Conservation (phyloP, 1,140 invertebrate genomes). For the Steinernema feltiae region DNA sequence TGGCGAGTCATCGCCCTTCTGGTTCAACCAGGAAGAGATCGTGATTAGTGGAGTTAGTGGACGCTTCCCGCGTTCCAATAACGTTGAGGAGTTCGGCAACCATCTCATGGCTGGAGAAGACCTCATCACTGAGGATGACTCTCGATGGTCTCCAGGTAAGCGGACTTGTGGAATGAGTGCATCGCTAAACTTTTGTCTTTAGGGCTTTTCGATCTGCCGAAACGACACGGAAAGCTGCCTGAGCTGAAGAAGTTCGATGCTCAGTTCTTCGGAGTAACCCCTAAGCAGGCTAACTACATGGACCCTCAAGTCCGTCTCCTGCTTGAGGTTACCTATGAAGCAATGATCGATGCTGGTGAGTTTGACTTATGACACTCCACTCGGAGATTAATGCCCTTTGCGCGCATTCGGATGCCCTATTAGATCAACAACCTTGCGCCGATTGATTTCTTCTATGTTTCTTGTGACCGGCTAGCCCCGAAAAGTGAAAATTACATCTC, state of each 20-base stretch:
- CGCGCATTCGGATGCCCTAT: too few species aligned
- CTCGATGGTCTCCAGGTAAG: slow-evolving; percentile 67
- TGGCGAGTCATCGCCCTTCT: slow-evolving; percentile 41
- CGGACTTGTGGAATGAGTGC: not conserved
- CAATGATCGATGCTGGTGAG: slow-evolving; percentile 81
- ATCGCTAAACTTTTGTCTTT: slow-evolving; percentile 20
- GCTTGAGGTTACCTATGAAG: slow-evolving; percentile 86
- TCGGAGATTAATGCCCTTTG: not conserved
- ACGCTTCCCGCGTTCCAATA: slow-evolving; percentile 77
- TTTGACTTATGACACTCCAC: slow-evolving; percentile 11
- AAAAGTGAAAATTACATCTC: slow-evolving; percentile 11
- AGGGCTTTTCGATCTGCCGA: slow-evolving; percentile 74
- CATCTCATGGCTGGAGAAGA: slow-evolving; percentile 77
- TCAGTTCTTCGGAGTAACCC: slow-evolving; percentile 64
- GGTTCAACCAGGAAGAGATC: slow-evolving; percentile 67
- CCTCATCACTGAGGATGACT: slow-evolving; percentile 77
- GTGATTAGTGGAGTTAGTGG: slow-evolving; percentile 83
- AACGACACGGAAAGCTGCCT: slow-evolving; percentile 79
- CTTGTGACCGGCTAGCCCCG: not conserved
- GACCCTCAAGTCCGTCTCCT: slow-evolving; percentile 85
- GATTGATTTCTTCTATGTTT: not conserved
- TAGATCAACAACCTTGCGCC: not conserved
- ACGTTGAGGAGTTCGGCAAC: slow-evolving; percentile 79
- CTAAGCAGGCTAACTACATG: slow-evolving; percentile 80
- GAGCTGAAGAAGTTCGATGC: slow-evolving; percentile 69